Evolutionary conservation across 2,797 vertebrate species (phyloP).

Genomic region (Acanthis flammea): DNA sequence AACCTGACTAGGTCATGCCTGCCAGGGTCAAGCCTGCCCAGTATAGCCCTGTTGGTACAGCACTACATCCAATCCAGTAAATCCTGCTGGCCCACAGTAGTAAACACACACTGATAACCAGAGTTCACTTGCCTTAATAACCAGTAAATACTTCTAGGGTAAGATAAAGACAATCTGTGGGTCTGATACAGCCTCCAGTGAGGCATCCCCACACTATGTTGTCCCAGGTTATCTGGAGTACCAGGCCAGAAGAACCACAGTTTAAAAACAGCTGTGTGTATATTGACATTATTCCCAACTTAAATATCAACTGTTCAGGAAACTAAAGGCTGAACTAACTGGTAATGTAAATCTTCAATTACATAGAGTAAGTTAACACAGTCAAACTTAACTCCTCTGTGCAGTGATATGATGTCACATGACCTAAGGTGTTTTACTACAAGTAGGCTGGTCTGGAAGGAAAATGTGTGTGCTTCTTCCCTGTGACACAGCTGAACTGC

Average conservation of each 20-base stretch:
- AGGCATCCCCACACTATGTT: not conserved
- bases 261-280: not conserved
- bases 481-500: not conserved
- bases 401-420: not conserved
- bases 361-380: not conserved
- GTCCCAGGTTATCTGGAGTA: not conserved
- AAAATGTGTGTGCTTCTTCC: not conserved
- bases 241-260: not conserved
- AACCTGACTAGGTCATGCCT: not conserved
- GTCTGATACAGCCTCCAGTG: not conserved
- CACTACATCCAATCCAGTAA: not conserved
- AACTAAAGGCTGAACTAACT: not conserved
- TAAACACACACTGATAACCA: not conserved
- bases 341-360: not conserved
- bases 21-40: not conserved
- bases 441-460: not conserved
- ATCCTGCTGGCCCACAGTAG: not conserved
- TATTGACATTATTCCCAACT: not conserved
- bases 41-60: not conserved
- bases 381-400: not conserved
- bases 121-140: not conserved
- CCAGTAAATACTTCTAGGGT: not conserved
- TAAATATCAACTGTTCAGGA: not conserved
- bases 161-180: not conserved
- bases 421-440: not conserved